Evolutionary conservation across 92 coral and sea anemone genomes (phyloP).

Genomic region (Paragorgia papillata): DNA sequence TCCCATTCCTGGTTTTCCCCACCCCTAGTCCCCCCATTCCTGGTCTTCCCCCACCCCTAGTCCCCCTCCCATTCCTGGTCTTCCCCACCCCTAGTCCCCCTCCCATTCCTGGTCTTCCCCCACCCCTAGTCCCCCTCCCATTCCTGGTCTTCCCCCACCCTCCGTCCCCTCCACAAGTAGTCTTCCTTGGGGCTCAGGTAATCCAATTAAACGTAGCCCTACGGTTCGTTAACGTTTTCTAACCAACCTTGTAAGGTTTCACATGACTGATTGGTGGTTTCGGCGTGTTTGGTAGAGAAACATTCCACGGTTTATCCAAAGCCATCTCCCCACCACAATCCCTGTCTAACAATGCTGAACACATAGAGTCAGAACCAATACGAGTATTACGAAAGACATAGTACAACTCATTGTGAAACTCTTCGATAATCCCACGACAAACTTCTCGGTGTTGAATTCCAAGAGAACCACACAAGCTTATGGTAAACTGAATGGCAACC

Average conservation of each 20-base stretch:
- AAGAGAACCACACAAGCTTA: not conserved
- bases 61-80: too few species aligned
- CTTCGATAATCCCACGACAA: constrained; percentile 63
- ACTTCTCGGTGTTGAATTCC: constrained; percentile 67
- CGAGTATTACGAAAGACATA: constrained; percentile 72
- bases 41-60: too few species aligned
- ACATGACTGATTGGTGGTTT: constrained; percentile 77
- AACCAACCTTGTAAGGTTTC: constrained; percentile 72
- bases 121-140: too few species aligned
- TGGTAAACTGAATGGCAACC: constrained; percentile 4
- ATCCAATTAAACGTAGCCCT: too few species aligned
- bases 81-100: too few species aligned
- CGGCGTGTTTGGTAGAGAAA: constrained; percentile 73
- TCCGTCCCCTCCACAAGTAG: too few species aligned
- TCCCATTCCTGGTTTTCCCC: too few species aligned
- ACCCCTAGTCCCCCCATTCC: too few species aligned
- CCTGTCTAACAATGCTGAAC: constrained; percentile 70
- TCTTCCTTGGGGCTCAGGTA: too few species aligned
- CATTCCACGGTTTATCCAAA: constrained; percentile 78
- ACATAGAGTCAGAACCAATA: constrained; percentile 64
- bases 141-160: too few species aligned
- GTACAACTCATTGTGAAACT: constrained; percentile 71
- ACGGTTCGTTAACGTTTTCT: too few species aligned
- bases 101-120: too few species aligned
- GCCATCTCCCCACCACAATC: constrained; percentile 70